Conservation (phyloP, 2,797 vertebrate genomes). For the Myripristis jacobus region DNA sequence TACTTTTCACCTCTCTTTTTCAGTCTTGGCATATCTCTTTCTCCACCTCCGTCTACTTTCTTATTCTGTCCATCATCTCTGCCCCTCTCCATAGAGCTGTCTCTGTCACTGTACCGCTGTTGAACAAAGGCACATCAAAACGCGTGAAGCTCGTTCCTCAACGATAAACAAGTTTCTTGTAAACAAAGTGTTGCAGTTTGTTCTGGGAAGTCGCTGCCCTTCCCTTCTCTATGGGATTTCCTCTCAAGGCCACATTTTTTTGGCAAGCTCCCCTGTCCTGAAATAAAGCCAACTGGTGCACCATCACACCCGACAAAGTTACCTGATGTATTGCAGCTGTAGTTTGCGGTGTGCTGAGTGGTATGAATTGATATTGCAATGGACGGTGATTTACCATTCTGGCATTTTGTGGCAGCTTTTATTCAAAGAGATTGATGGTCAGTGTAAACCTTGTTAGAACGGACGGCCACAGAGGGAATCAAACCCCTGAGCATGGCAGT, state of each 20-base stretch:
- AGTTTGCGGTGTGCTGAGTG: constrained; percentile 15
- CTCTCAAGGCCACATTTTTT: too few species aligned
- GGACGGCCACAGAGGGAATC: background rate
- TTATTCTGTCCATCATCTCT: background rate
- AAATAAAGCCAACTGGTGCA: too few species aligned
- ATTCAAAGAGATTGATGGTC: background rate
- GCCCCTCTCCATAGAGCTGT: background rate
- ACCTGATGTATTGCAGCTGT: constrained; percentile 20
- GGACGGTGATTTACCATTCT: background rate
- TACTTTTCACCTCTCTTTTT: too few species aligned
- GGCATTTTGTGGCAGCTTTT: constrained; percentile 17
- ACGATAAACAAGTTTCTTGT: too few species aligned
- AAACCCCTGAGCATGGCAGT: background rate
- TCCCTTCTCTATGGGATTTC: too few species aligned
- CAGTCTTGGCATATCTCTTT: background rate
- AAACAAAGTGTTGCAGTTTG: too few species aligned
- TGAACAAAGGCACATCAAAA: too few species aligned
- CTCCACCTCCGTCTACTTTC: background rate
- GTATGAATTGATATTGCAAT: constrained; percentile 20
- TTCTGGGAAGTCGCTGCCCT: too few species aligned
- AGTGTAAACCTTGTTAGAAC: constrained; percentile 32
- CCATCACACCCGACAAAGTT: too few species aligned
- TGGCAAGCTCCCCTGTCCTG: too few species aligned
- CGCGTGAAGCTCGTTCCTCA: too few species aligned
- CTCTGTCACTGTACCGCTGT: background rate